Conservation (phyloP, 2,797 vertebrate species). For the Agapornis canus region DNA sequence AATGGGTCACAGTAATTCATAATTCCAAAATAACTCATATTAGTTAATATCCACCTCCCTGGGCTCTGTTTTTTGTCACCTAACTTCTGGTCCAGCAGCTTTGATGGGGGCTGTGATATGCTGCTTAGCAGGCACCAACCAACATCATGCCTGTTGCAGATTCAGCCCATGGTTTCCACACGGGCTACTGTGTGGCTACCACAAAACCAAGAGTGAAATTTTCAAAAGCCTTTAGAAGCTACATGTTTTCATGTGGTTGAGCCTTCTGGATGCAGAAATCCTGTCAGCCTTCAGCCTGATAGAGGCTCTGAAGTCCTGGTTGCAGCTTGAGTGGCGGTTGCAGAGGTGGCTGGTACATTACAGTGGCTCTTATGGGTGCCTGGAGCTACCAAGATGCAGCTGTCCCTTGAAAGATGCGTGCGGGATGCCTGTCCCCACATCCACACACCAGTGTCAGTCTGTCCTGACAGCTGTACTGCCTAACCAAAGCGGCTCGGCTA, state of each 20-base stretch:
- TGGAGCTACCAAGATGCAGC: neutral
- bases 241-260: neutral
- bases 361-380: fast-evolving
- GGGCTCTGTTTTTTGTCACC: neutral
- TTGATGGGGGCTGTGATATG: neutral
- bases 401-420: neutral
- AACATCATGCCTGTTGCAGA: fast-evolving
- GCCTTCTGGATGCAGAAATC: neutral
- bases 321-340: neutral
- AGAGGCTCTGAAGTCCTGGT: too few species aligned
- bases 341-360: fast-evolving
- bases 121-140: neutral
- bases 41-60: neutral
- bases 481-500: fast-evolving
- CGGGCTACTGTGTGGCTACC: neutral
- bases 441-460: fast-evolving
- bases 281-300: fast-evolving
- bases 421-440: neutral
- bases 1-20: neutral
- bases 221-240: neutral
- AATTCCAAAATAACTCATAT: neutral
- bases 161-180: neutral
- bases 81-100: neutral
- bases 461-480: neutral
- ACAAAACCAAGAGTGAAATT: neutral